Evolutionary conservation across 2,797 vertebrate species (phyloP), one percentile per base, ranked within the genome.

Genomic region (Micromesistius poutassou): DNA sequence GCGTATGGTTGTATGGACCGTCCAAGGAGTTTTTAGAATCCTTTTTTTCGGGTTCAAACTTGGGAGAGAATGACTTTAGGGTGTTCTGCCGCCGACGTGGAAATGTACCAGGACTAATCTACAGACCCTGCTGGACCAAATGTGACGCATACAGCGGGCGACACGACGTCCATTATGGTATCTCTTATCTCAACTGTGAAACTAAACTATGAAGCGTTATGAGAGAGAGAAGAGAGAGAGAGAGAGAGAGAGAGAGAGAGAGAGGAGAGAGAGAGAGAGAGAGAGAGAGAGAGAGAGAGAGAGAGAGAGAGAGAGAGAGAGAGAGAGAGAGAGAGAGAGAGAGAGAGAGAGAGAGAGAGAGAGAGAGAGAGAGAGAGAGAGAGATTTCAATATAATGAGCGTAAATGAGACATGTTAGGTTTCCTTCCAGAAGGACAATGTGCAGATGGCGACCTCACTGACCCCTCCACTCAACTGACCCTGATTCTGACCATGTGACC

Each of bases 401-500:
- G 42, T 46, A 46, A 46, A 46, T 16, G 42, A 46, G 42, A 16
- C 42, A 16, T 16, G 42, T 46, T 55, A 3, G 46, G 46, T 22
- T 55, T 22, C 46, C 46, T 55, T 81, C 81, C 70, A n/a, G 79
- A 68, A 80, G 68, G 74, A 80, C 25, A 16, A 70, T n/a, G 72
- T 75, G 82, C 74, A 72, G 55, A 62, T 10, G 22, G 55, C 25
- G 72, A 79, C 81, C 81, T 79, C 79, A 77, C 76, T n/a, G 82
- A 80, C 82, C 80, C 81, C 71, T 77, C 80, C 75, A 75, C 90
- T 86, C 50, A 84, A 82, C 79, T 74, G 46, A 62, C 55, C 55
- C 55, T 75, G 79, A 79, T 74, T 82, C 76, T 89, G 88, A 90
- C 90, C 85, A 80, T 81, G 82, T 85, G 88, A 91, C 86, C 87